phyloP scores from a whole-genome alignment of 1,140 invertebrate genomes.

The Colletes gigas region DNA sequence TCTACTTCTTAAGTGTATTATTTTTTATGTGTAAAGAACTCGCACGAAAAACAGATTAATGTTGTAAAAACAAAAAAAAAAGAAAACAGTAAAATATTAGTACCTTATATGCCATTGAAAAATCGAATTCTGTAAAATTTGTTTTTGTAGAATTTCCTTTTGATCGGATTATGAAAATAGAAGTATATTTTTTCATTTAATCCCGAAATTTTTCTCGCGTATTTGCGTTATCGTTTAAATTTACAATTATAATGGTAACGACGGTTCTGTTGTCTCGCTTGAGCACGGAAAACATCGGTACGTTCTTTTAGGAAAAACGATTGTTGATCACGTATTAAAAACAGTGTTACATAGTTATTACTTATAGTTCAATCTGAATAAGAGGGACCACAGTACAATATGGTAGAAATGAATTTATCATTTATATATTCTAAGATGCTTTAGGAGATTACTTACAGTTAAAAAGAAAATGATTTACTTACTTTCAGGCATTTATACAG shows the following conservation, averaged over 20 bases:
- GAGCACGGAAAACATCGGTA: constrained; percentile 15
- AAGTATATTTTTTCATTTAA: not conserved
- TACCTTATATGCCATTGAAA: constrained; percentile 12
- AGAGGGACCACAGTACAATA: constrained; percentile 67
- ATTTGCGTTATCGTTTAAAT: constrained; percentile 1
- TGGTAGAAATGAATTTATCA: constrained; percentile 53
- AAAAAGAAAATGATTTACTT: constrained; percentile 3
- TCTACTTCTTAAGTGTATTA: constrained; percentile 43
- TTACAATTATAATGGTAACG: not conserved
- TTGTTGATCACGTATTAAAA: constrained; percentile 19
- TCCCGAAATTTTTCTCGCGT: constrained; percentile 7
- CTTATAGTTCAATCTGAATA: constrained; percentile 60
- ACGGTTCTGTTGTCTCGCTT: not conserved
- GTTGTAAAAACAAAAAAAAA: constrained; percentile 12
- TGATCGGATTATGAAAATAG: not conserved
- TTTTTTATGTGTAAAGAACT: constrained; percentile 49
- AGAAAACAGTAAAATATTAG: constrained; percentile 13
- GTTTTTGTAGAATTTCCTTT: constrained; percentile 5
- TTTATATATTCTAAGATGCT: constrained; percentile 38
- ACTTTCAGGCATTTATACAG: not conserved
- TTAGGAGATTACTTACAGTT: constrained; percentile 40
- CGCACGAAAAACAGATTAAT: constrained; percentile 34
- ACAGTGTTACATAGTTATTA: constrained; percentile 42
- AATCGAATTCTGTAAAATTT: constrained; percentile 20
- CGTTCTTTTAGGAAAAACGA: constrained; percentile 10